Evolutionary conservation across 2,797 vertebrate genomes (phyloP).

Genomic region (Botia kubotai): DNA sequence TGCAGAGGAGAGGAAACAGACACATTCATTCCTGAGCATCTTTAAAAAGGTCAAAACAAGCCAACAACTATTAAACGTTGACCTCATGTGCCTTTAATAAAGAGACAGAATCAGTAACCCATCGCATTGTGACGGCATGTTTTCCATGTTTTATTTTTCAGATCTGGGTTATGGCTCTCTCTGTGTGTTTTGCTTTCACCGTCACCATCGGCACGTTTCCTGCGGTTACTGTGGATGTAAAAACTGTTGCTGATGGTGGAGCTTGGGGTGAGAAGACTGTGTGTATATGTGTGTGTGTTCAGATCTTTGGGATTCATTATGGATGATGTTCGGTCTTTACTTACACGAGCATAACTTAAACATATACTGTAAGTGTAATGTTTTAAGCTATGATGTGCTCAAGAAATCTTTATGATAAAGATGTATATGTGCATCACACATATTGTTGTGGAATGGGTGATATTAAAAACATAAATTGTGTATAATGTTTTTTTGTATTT

Average conservation of each 20-base stretch:
- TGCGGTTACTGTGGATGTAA: conserved; percentile 80
- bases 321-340: too few species aligned
- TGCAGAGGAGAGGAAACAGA: neutral
- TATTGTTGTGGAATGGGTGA: too few species aligned
- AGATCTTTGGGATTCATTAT: too few species aligned
- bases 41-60: conserved; percentile 83
- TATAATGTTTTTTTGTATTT: neutral
- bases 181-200: conserved; percentile 85
- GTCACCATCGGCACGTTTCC: conserved; percentile 90
- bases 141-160: conserved; percentile 64
- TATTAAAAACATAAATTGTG: too few species aligned
- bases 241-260: conserved; percentile 70
- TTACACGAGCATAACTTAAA: too few species aligned
- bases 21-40: conserved; percentile 76
- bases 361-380: too few species aligned
- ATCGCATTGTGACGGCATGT: too few species aligned
- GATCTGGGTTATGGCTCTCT: conserved; percentile 88
- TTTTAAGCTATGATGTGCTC: too few species aligned
- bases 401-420: too few species aligned
- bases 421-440: too few species aligned
- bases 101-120: too few species aligned
- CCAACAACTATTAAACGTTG: neutral
- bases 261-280: conserved; percentile 81
- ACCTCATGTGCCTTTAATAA: too few species aligned
- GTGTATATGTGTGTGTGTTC: neutral